Conservation (phyloP, 1,140 invertebrate species). For the Hyles euphorbiae region DNA sequence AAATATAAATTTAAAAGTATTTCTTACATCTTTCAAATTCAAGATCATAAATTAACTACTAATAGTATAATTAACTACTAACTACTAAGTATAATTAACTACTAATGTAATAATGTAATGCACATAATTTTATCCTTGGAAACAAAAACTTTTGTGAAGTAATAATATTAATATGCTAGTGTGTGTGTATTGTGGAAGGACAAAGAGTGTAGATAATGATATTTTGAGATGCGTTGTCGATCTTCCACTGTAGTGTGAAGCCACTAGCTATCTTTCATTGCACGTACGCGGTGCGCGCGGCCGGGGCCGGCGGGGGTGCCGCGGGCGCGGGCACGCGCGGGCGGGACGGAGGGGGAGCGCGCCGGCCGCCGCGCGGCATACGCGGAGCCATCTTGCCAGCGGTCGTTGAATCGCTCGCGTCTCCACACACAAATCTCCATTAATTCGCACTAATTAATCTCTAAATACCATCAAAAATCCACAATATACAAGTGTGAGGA, state of each 20-base stretch:
- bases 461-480: constrained; percentile 50
- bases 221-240: constrained; percentile 44
- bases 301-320: constrained; percentile 22
- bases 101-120: too few relatives aligned
- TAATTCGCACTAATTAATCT: constrained; percentile 69
- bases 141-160: too few relatives aligned
- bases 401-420: constrained; percentile 66
- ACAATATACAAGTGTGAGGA: constrained; percentile 42
- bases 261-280: constrained; percentile 72
- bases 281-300: constrained; percentile 64
- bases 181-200: background rate
- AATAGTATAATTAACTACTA: too few relatives aligned
- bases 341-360: constrained; percentile 39
- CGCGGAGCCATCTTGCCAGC: constrained; percentile 71
- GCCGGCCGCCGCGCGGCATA: constrained; percentile 60
- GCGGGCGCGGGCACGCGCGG: constrained; percentile 55
- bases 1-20: too few relatives aligned
- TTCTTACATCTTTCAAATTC: too few relatives aligned
- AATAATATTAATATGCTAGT: background rate
- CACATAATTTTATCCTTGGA: too few relatives aligned
- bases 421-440: constrained; percentile 58
- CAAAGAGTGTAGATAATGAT: constrained; percentile 19
- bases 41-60: too few relatives aligned
- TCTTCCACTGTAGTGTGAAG: constrained; percentile 38
- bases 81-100: too few relatives aligned